phyloP scores from a whole-genome alignment of 2,888 invertebrate species.

The Mongoloraphidia duomilia region DNA sequence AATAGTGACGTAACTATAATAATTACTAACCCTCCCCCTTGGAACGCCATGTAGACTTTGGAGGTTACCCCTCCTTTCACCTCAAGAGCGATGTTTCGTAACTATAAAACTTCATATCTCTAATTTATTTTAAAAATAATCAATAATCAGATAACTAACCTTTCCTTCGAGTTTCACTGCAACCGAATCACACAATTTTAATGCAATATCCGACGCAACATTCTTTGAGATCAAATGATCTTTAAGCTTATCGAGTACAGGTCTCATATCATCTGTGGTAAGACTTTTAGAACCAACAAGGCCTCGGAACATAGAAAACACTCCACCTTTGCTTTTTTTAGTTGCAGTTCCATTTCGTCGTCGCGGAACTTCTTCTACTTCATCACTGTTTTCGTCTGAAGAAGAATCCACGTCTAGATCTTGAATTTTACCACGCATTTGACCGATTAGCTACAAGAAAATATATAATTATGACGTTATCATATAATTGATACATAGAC shows the following conservation, averaged over 20 bases:
- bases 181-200: slow-evolving; percentile 87
- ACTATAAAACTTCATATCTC: too few relatives aligned
- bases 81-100: too few relatives aligned
- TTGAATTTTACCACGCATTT: slow-evolving; percentile 69
- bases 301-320: slow-evolving; percentile 74
- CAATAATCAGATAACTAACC: slow-evolving; percentile 23
- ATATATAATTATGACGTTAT: too few relatives aligned
- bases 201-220: slow-evolving; percentile 91
- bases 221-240: slow-evolving; percentile 96
- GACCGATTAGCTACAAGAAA: slow-evolving; percentile 52
- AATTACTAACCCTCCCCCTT: too few relatives aligned
- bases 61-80: too few relatives aligned
- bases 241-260: slow-evolving; percentile 82
- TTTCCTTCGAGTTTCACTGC: slow-evolving; percentile 81
- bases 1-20: too few relatives aligned
- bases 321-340: slow-evolving; percentile 34
- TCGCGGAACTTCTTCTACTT: slow-evolving; percentile 35
- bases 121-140: slow-evolving; percentile 1
- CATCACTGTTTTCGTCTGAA: slow-evolving; percentile 48
- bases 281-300: slow-evolving; percentile 84
- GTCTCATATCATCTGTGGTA: slow-evolving; percentile 62
- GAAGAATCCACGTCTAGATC: slow-evolving; percentile 70
- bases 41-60: too few relatives aligned
- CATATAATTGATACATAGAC: too few relatives aligned
- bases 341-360: slow-evolving; percentile 12